Evolutionary conservation across 2,113 vertebrate genomes (phyloP).

Genomic region (Chelonoidis abingdonii): DNA sequence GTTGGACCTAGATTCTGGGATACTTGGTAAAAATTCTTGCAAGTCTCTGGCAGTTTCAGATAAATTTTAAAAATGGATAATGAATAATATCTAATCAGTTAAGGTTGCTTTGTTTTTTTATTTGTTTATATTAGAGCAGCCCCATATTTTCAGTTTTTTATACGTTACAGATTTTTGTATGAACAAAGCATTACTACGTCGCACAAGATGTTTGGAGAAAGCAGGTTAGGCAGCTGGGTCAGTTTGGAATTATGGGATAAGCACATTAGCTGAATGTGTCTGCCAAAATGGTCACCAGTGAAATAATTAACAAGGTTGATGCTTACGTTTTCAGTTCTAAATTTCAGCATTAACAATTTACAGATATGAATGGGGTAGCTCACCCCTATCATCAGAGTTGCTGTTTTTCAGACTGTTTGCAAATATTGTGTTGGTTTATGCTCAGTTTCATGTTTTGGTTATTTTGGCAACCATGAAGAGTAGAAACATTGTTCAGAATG

Average conservation of each 20-base stretch:
- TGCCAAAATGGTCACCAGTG: neutral
- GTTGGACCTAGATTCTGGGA: neutral
- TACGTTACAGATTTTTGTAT: constrained; percentile 3
- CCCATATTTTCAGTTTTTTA: neutral
- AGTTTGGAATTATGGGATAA: neutral
- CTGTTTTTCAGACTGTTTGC: neutral
- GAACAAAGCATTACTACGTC: neutral
- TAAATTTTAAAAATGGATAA: neutral
- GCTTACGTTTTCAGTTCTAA: neutral
- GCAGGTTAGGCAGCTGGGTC: neutral
- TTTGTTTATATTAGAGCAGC: neutral
- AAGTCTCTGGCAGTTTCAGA: neutral
- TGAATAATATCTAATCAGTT: neutral
- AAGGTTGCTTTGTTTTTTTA: neutral
- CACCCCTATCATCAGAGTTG: neutral
- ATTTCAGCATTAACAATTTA: neutral
- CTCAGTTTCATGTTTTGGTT: neutral
- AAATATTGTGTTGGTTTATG: neutral
- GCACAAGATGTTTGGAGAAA: neutral
- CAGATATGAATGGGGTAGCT: neutral
- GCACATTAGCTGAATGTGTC: neutral
- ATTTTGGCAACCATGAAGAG: neutral
- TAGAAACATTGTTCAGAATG: neutral
- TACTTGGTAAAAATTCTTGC: neutral
- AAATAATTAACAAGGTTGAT: neutral